Percentiles rank a stretch among this genome's conserved stretches.
phyloP scores from a whole-genome alignment of 2,797 vertebrate genomes.

The Betta splendens region DNA sequence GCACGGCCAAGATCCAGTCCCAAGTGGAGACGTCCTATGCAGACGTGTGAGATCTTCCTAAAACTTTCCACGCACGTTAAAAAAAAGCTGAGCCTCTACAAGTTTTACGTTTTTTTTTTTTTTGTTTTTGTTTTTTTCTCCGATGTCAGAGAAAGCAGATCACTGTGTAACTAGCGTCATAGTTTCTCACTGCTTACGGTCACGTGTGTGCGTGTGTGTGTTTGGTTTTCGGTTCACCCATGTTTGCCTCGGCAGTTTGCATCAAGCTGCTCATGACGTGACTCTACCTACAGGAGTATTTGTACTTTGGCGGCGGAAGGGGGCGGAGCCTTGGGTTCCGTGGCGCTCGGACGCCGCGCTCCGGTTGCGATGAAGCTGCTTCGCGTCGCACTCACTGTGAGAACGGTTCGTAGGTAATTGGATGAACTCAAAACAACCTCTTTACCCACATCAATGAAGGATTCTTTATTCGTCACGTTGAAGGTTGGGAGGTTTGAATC shows the following conservation, averaged over 20 bases:
- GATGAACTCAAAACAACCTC: conserved; percentile 40
- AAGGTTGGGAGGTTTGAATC: conserved; percentile 62
- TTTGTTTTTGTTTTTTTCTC: conserved; percentile 10
- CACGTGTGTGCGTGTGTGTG: too few species aligned
- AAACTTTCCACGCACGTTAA: neutral
- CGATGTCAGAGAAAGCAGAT: conserved; percentile 57
- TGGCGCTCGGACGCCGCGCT: conserved; percentile 32
- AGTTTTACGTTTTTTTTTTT: conserved; percentile 23
- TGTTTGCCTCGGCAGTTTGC: conserved; percentile 65
- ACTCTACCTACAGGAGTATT: conserved; percentile 42
- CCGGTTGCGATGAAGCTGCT: conserved; percentile 62
- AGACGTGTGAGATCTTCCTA: conserved; percentile 48
- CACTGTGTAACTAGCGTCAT: conserved; percentile 77
- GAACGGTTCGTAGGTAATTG: conserved; percentile 41
- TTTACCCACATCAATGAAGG: conserved; percentile 62
- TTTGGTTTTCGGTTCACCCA: conserved; percentile 47
- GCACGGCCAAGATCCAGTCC: conserved; percentile 82
- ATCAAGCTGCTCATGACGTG: conserved; percentile 42
- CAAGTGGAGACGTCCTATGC: conserved; percentile 66
- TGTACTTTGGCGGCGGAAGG: conserved; percentile 8
- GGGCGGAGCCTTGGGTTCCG: conserved; percentile 5
- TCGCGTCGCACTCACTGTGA: conserved; percentile 68
- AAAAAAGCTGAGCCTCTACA: conserved; percentile 50
- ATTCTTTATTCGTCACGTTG: conserved; percentile 41
- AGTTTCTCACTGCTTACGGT: conserved; percentile 51